Evolutionary conservation across 2,797 vertebrate species (phyloP), one percentile per base, ranked within the genome.

Genomic region (Poeciliopsis turneri): DNA sequence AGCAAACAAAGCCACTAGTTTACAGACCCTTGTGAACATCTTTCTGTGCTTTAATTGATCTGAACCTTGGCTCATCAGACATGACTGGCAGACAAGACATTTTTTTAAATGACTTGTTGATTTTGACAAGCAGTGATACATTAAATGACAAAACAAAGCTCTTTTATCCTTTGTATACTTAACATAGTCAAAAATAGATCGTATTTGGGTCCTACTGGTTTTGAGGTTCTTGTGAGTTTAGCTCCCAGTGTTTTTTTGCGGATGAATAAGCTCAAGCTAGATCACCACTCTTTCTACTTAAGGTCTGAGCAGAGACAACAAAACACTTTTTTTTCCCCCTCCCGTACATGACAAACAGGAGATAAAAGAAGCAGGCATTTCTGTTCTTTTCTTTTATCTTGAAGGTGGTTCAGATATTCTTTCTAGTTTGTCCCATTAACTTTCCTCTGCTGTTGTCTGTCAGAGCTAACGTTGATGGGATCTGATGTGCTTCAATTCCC

Each of bases 381-480:
- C 43, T 81, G 70, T 75, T 87, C 49, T 41, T 75, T 72, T 82
- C 61, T 77, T 80, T 89, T 66, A 81, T 83, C 81, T 83, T 77
- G 61, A 83, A 81, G 84, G 77, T 74, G 68, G 84, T 80, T 88
- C 69, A 55, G 30, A 84, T 59, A 66, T 77, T 72, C 64, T 85
- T 79, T 78, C 28, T 72, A 46, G 84, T 76, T 30, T 75, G 57
- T 77, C 61, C 73, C 45, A 73, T 90, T 87, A 7, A 57, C 79
- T 87, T 82, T 83, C 82, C 79, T 87, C 70, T 59, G 82, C 66
- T 72, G 1, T 70, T 70, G 72, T 74, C 73, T 84, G 69, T 83
- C 80, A 88, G 73, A 43, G 53, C 46, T 84, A 80, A 88, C 79
- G 82, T 64, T 82, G 81, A 90, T 76, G 69, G 47, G 36, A 69